These are phyloP conservation scores for Eira barbara DNA, from an alignment of 2,113 vertebrate species.

Conservation along the genomic window DNA sequence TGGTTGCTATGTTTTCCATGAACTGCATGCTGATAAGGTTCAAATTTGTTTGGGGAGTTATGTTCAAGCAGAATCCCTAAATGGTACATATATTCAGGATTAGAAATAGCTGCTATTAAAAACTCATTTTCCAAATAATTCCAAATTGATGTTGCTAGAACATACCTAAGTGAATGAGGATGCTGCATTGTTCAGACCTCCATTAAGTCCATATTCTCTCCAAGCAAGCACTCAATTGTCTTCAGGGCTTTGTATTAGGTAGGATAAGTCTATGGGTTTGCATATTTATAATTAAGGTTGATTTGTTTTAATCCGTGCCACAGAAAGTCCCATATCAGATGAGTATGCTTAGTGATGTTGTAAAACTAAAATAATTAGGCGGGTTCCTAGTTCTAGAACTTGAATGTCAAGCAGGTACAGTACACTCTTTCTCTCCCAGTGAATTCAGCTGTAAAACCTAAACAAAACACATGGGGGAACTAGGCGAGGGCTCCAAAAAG, in stretches of 20 bases:
- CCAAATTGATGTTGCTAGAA: not conserved
- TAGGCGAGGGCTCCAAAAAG: not conserved
- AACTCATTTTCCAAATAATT: slow-evolving; percentile 48
- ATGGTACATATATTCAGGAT: not conserved
- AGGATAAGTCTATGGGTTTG: not conserved
- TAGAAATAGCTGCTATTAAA: slow-evolving; percentile 37
- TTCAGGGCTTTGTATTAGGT: not conserved
- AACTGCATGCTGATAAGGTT: not conserved
- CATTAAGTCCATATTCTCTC: not conserved
- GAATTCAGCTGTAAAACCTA: not conserved
- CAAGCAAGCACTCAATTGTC: not conserved
- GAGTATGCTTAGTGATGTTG: not conserved
- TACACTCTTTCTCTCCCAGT: not conserved
- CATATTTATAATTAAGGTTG: not conserved
- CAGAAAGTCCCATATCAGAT: not conserved
- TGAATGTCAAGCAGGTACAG: not conserved
- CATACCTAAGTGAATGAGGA: not conserved
- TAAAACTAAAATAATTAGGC: not conserved
- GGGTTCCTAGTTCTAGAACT: not conserved
- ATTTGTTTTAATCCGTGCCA: not conserved
- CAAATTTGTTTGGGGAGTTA: not conserved
- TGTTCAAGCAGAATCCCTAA: not conserved
- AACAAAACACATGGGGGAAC: not conserved
- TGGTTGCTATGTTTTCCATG: not conserved
- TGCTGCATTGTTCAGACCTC: not conserved